Conservation (phyloP, 1,140 invertebrate species). For the Caenorhabditis briggsae region DNA sequence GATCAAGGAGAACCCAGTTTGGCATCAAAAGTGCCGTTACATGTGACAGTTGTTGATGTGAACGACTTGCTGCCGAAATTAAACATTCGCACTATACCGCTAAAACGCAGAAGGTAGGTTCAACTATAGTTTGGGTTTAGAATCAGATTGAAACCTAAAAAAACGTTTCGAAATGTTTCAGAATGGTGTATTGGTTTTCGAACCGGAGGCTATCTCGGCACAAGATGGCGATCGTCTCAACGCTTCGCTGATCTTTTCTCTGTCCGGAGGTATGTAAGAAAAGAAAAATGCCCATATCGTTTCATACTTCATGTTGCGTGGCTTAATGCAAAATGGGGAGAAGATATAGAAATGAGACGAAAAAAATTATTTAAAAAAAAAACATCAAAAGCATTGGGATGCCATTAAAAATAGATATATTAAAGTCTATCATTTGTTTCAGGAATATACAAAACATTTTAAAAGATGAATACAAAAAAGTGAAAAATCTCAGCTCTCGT, state of each 20-base stretch:
- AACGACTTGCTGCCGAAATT: conserved; percentile 72
- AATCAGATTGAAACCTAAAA: background rate
- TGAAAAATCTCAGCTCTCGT: too few species aligned
- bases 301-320: conserved; percentile 55
- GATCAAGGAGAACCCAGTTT: conserved; percentile 68
- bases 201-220: conserved; percentile 67
- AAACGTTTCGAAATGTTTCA: conserved; percentile 59
- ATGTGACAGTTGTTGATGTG: conserved; percentile 69
- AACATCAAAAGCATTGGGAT: background rate
- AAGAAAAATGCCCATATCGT: background rate
- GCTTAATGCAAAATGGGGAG: conserved; percentile 41
- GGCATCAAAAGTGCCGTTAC: conserved; percentile 61
- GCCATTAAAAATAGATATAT: too few species aligned
- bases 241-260: conserved; percentile 67
- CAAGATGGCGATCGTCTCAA: conserved; percentile 71
- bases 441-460: too few species aligned
- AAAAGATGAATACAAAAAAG: too few species aligned
- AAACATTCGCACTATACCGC: conserved; percentile 63
- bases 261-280: conserved; percentile 67
- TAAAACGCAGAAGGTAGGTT: conserved; percentile 62
- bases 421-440: too few species aligned
- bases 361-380: background rate
- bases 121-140: background rate
- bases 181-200: conserved; percentile 64
- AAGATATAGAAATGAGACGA: too few species aligned